Percentiles rank a stretch among this genome's conserved stretches.
Evolutionary conservation across 2,113 vertebrate species (phyloP).

Genomic region (Guaruba guarouba): DNA sequence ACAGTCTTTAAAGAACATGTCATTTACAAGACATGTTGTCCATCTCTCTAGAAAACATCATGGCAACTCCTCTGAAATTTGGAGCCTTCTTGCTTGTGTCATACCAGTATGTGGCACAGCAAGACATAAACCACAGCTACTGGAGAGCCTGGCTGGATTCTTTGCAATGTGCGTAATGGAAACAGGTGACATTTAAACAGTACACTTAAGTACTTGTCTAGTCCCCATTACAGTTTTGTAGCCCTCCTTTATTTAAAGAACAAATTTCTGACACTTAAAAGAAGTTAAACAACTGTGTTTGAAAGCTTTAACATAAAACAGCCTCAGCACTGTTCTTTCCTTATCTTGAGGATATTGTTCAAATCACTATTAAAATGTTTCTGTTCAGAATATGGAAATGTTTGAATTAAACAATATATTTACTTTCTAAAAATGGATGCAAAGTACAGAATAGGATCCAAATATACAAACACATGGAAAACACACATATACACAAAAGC

Average conservation of each 20-base stretch:
- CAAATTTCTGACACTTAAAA: conserved; percentile 53
- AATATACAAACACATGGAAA: not conserved
- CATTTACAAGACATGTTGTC: not conserved
- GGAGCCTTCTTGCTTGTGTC: not conserved
- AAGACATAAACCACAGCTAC: conserved; percentile 48
- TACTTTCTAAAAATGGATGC: not conserved
- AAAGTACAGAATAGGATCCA: not conserved
- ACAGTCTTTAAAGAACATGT: not conserved
- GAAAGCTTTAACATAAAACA: conserved; percentile 46
- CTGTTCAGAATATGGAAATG: not conserved
- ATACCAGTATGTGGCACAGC: rapidly evolving
- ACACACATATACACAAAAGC: rapidly evolving
- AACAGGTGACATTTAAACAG: conserved; percentile 65
- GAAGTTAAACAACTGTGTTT: conserved; percentile 40
- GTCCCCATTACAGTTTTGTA: conserved; percentile 7
- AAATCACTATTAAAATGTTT: not conserved
- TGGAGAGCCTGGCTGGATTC: not conserved
- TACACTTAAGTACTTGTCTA: conserved; percentile 11
- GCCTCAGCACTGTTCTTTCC: not conserved
- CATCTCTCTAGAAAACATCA: not conserved
- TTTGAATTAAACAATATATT: not conserved
- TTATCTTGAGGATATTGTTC: conserved; percentile 14
- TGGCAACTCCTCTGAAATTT: not conserved
- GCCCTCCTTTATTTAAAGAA: conserved; percentile 58
- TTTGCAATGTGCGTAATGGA: conserved; percentile 22